phyloP scores from a whole-genome alignment of 92 coral and sea anemone species.

The Chrysogorgia sp. region DNA sequence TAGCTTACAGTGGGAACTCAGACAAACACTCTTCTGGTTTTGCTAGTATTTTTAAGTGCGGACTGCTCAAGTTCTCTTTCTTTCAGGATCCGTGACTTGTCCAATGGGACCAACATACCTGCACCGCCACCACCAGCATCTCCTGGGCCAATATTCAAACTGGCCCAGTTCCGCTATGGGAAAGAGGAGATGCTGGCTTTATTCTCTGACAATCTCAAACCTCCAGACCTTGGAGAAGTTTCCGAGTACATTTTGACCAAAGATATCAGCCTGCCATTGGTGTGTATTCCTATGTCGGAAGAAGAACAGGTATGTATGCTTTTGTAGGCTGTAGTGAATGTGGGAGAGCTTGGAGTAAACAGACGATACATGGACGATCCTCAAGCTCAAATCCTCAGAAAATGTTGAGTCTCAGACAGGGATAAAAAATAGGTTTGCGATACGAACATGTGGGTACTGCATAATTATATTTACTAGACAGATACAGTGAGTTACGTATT shows the following conservation, averaged over 20 bases:
- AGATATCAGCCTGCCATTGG: constrained; percentile 75
- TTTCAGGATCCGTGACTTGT: constrained; percentile 93
- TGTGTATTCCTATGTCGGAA: constrained; percentile 82
- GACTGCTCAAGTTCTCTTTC: neutral
- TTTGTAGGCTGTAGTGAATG: neutral
- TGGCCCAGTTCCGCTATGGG: constrained; percentile 94
- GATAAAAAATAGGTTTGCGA: too few species aligned
- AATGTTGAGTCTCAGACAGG: too few species aligned
- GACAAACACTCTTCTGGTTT: neutral
- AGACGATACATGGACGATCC: too few species aligned
- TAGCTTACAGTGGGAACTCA: neutral
- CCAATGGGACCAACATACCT: constrained; percentile 96
- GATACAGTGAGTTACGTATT: too few species aligned
- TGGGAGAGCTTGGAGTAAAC: too few species aligned
- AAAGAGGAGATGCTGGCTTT: constrained; percentile 99
- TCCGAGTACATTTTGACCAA: constrained; percentile 72
- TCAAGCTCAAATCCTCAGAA: too few species aligned
- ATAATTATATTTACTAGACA: too few species aligned
- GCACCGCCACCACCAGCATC: constrained; percentile 88
- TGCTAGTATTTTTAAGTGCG: neutral
- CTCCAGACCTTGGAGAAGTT: constrained; percentile 66
- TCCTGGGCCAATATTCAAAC: constrained; percentile 93
- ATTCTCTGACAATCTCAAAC: constrained; percentile 71
- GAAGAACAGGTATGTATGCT: constrained; percentile 85
- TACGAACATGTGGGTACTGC: too few species aligned